A percentile compares a stretch with the other conserved stretches of the same genome.
These are phyloP conservation scores for Dreissena polymorpha DNA, from an alignment of 1,140 invertebrate species.

Conservation along the genomic window DNA sequence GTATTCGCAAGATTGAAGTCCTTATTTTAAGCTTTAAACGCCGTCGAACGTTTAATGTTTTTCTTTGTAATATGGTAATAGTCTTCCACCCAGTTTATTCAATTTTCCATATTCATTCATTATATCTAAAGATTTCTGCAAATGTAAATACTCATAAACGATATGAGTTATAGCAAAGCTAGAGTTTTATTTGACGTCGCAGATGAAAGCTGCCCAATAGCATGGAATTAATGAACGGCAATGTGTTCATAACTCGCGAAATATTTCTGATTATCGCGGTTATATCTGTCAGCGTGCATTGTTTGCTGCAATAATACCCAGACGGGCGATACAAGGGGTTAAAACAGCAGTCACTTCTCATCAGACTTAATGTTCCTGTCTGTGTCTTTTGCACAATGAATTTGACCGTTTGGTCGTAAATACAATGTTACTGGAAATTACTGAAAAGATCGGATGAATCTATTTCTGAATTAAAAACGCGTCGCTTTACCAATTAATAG, in stretches of 20 bases:
- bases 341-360: conserved; percentile 51
- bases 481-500: no score
- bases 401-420: conserved; percentile 32
- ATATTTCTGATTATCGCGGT: conserved; percentile 40
- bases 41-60: no score
- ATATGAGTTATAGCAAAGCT: conserved; percentile 49
- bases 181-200: conserved; percentile 52
- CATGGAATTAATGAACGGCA: conserved; percentile 43
- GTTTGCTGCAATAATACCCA: conserved; percentile 36
- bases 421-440: conserved; percentile 27
- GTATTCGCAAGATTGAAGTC: no score
- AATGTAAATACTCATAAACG: conserved; percentile 52
- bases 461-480: conserved; percentile 52
- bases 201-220: conserved; percentile 51
- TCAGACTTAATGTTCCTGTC: conserved; percentile 51
- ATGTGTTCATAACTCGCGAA: conserved; percentile 49
- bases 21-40: no score
- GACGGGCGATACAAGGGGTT: conserved; percentile 51
- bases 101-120: neutral
- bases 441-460: conserved; percentile 41
- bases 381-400: conserved; percentile 53
- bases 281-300: conserved; percentile 46
- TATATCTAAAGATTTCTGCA: conserved; percentile 30
- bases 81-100: no score
- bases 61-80: no score